A percentile compares a stretch with the other conserved stretches of the same genome.
phyloP scores from a whole-genome alignment of 1,140 invertebrate species.

The Meloidogyne exigua region DNA sequence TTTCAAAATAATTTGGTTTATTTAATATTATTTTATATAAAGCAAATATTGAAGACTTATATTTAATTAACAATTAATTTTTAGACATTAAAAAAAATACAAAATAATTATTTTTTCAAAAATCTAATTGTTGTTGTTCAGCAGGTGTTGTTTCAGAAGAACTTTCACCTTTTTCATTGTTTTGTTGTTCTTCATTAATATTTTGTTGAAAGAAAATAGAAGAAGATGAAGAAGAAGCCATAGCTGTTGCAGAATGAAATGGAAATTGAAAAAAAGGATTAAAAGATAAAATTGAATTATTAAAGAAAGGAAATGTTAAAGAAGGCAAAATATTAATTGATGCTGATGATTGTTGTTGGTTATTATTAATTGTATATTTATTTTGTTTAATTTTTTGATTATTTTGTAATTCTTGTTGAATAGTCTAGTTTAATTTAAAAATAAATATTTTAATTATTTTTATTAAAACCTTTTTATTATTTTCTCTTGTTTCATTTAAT shows the following conservation, averaged over 20 bases:
- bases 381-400: neutral
- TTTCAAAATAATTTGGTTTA: too few species aligned
- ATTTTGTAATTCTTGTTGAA: neutral
- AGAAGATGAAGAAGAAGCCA: neutral
- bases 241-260: neutral
- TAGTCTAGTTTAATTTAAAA: neutral
- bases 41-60: too few species aligned
- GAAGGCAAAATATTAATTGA: neutral
- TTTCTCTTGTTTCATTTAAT: neutral
- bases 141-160: slow-evolving; percentile 1
- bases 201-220: neutral
- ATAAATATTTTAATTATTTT: neutral
- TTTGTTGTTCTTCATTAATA: neutral
- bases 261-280: neutral
- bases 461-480: neutral
- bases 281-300: slow-evolving; percentile 1
- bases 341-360: too few species aligned
- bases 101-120: neutral
- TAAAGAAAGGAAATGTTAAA: neutral
- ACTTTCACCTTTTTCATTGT: neutral
- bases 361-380: neutral
- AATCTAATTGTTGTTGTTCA: neutral
- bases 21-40: too few species aligned
- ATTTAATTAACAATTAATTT: too few species aligned
- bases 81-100: too few species aligned